Conservation (phyloP, 2,113 vertebrate species). For the Prionailurus bengalensis region DNA sequence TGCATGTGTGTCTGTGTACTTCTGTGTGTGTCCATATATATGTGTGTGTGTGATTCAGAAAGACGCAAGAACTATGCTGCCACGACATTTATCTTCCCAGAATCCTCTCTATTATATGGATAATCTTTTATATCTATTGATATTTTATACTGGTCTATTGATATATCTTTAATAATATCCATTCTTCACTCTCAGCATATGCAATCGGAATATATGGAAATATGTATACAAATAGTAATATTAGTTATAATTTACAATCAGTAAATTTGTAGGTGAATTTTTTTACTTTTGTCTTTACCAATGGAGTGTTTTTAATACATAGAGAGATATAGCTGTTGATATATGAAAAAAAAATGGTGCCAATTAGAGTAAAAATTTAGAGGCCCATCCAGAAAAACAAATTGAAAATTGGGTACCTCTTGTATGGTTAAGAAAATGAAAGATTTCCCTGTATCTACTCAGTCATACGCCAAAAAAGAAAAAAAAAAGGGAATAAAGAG, state of each 20-base stretch:
- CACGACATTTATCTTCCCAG: neutral
- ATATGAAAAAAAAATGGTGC: neutral
- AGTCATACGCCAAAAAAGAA: neutral
- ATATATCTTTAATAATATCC: constrained; percentile 2
- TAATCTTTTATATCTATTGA: neutral
- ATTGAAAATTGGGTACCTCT: neutral
- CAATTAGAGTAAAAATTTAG: constrained; percentile 21
- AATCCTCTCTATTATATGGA: neutral
- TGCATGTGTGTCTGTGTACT: neutral
- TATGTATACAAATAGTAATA: neutral
- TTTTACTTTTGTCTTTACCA: neutral
- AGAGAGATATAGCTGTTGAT: neutral
- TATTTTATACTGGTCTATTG: neutral
- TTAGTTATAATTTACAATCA: neutral
- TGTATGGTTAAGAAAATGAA: neutral
- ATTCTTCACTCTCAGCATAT: neutral
- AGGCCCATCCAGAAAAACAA: neutral
- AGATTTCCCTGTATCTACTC: neutral
- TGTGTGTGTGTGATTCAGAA: neutral
- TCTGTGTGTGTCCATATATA: neutral
- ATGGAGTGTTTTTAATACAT: neutral
- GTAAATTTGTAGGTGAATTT: neutral
- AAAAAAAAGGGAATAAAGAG: neutral
- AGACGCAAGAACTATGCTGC: neutral
- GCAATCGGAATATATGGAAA: neutral